Percentiles rank a stretch among this genome's conserved stretches.
phyloP scores from a whole-genome alignment of 2,888 invertebrate genomes.

The Megastigmus dorsalis region DNA sequence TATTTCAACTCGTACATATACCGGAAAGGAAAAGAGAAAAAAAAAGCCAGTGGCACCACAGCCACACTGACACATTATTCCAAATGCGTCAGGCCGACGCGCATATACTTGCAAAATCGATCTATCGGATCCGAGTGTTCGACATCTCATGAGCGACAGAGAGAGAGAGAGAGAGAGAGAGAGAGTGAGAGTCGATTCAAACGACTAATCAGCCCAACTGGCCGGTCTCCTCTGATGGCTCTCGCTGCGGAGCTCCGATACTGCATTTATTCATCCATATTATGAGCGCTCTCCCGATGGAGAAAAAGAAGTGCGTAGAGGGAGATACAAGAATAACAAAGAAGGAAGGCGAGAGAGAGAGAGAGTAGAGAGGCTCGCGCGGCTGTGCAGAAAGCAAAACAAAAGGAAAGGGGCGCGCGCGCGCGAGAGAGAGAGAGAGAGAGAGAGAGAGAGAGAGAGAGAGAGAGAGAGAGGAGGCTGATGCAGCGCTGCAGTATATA shows the following conservation, averaged over 20 bases:
- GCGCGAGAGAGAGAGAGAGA: neutral
- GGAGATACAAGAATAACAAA: neutral
- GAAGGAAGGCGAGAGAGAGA: neutral
- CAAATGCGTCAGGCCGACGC: too few species aligned
- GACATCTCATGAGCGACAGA: too few species aligned
- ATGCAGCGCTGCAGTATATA: neutral
- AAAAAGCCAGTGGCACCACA: neutral
- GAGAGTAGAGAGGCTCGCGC: neutral
- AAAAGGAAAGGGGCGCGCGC: neutral
- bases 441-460: neutral
- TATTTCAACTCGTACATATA: too few species aligned
- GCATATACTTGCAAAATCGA: neutral
- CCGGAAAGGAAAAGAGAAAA: too few species aligned
- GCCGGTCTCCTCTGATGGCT: too few species aligned
- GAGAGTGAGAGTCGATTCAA: neutral
- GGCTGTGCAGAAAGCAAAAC: neutral
- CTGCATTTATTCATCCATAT: slow-evolving; percentile 4
- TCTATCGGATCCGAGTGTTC: neutral
- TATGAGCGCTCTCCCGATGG: neutral
- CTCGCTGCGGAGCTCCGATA: too few species aligned
- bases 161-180: too few species aligned
- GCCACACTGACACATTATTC: neutral
- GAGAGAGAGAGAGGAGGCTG: neutral
- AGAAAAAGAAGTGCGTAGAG: neutral
- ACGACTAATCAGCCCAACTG: slow-evolving; percentile 23